phyloP scores from a whole-genome alignment of 2,113 vertebrate species.

The Callaeas wilsoni region DNA sequence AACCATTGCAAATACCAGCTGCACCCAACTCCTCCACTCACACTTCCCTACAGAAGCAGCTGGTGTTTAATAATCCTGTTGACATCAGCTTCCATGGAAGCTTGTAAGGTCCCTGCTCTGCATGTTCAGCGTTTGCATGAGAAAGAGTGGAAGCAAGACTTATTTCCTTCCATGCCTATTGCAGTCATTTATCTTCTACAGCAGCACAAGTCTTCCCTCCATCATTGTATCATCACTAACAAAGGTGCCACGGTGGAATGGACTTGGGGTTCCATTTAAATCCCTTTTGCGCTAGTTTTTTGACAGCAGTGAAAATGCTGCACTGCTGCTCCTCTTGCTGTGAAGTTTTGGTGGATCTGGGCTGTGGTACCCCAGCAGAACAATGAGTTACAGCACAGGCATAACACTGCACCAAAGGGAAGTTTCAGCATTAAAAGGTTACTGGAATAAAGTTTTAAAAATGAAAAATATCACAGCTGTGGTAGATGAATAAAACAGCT shows the following conservation, averaged over 20 bases:
- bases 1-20: background rate
- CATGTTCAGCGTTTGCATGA: background rate
- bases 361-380: background rate
- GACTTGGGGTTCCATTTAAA: background rate
- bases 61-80: background rate
- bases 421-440: background rate
- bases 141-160: background rate
- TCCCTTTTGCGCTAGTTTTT: background rate
- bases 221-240: background rate
- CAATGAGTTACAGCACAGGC: background rate
- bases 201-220: background rate
- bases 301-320: background rate
- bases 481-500: background rate
- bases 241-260: background rate
- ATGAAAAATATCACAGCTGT: background rate
- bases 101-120: background rate
- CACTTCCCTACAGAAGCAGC: background rate
- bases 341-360: background rate
- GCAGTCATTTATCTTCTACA: background rate
- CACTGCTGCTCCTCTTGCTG: background rate
- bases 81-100: background rate
- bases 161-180: background rate
- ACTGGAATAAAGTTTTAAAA: background rate
- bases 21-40: background rate
- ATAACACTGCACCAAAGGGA: background rate